Evolutionary conservation across 2,113 vertebrate genomes (phyloP), one percentile per base, ranked within the genome.

Genomic region (Rostratula benghalensis): DNA sequence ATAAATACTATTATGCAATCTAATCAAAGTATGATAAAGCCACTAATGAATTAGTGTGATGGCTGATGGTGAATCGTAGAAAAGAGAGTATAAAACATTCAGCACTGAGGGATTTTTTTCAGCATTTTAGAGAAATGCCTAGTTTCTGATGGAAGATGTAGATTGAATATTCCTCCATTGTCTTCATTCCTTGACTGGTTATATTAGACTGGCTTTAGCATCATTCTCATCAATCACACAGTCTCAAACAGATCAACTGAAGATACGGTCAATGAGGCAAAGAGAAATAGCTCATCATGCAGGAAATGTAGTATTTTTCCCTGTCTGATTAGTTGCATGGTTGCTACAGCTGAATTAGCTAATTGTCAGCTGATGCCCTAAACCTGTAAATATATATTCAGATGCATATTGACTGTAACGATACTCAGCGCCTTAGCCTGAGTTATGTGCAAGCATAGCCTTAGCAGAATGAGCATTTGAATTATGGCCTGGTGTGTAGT

Each of bases 181-280:
- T 79, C 65, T 83, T 87, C 41, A 69, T 75, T 76, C 43, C 79
- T 89, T 61, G 61, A n/a, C 46, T 31, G 15, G 11, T 80, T 84
- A 46, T 41, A 46, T 84, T 87, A 87, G 28, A 25, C 33, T 82
- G 45, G 5, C 8, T 79, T 76, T 83, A 69, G 41, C 28, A 37
- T 65, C 39, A 30, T 71, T 91, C 31, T 76, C 33, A 65, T 74
- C 43, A 68, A 59, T 91, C 56, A 82, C 0, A 0, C 5, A 56
- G 50, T 45, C 57, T 82, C 83, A 89, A 89, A 89, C 22, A 50
- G 57, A 77, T 33, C 57, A 69, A 35, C 31, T 74, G 50, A 85
- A 95, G 85, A 71, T 76, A 82, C 83, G n/a, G 41, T 57, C 87
- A 84, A 64, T 64, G 57, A 95, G 61, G 83, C 80, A 91, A 88